A percentile compares a stretch with the other conserved stretches of the same genome.
phyloP scores from a whole-genome alignment of 2,113 vertebrate species.

The Ibidorhyncha struthersii region DNA sequence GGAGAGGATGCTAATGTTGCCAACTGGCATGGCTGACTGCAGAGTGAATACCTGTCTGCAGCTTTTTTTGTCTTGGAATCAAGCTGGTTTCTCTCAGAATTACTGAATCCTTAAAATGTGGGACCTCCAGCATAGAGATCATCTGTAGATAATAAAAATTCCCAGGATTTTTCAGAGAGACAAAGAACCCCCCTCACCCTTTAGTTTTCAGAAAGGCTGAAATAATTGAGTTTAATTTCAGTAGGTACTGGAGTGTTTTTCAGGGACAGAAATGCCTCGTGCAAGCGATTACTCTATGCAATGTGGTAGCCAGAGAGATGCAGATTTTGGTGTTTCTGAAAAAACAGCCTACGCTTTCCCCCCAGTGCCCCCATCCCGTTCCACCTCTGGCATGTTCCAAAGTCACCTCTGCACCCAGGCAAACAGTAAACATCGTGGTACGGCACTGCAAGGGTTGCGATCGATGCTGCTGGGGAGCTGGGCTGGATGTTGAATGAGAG shows the following conservation, averaged over 20 bases:
- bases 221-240: background rate
- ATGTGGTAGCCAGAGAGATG: rapidly evolving
- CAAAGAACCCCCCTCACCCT: background rate
- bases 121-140: background rate
- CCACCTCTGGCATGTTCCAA: background rate
- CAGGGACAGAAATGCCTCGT: background rate
- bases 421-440: background rate
- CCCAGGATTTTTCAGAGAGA: background rate
- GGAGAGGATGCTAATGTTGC: background rate
- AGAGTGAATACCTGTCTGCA: background rate
- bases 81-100: background rate
- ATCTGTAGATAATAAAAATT: background rate
- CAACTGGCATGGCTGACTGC: background rate
- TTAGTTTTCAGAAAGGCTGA: background rate
- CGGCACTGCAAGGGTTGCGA: background rate
- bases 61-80: background rate
- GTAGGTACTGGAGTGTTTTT: background rate
- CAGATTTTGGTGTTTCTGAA: background rate
- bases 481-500: background rate
- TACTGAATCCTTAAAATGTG: background rate
- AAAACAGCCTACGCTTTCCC: background rate
- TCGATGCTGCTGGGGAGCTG: background rate
- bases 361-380: background rate
- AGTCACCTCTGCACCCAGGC: background rate
- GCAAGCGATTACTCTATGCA: background rate